These are phyloP conservation scores for Okapia johnstoni DNA, from an alignment of 2,113 vertebrate species.

Conservation along the genomic window DNA sequence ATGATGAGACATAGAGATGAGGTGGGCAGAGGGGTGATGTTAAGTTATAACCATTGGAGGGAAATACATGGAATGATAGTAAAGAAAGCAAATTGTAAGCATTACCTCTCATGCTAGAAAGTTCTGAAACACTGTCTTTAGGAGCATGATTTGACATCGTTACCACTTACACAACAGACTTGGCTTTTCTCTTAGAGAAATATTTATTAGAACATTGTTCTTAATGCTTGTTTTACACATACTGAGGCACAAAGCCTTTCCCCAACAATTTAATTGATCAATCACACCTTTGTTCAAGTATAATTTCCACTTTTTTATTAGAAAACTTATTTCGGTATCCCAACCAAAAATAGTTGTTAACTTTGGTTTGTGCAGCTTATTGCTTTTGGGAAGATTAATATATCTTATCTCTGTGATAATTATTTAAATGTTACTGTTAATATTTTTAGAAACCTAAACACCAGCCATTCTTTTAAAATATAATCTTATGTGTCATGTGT, in stretches of 20 bases:
- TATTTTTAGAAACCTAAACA: neutral
- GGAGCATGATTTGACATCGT: neutral
- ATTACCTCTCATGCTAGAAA: neutral
- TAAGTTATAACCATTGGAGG: neutral
- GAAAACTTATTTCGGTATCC: neutral
- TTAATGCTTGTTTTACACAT: neutral
- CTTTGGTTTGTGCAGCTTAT: neutral
- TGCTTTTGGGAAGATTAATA: neutral
- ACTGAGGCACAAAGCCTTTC: neutral
- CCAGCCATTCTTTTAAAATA: conserved; percentile 22
- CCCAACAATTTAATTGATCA: neutral
- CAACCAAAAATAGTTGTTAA: neutral
- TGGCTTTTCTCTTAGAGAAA: neutral
- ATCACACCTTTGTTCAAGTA: neutral
- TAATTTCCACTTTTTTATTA: neutral
- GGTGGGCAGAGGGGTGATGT: rapidly evolving
- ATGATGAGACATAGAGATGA: neutral
- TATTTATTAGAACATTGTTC: neutral
- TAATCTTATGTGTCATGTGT: conserved; percentile 36
- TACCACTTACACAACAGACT: neutral
- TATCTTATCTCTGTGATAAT: neutral
- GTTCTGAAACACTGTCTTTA: neutral
- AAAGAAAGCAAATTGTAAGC: neutral
- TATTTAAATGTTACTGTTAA: neutral
- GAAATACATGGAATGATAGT: neutral